Evolutionary conservation across 2,797 vertebrate genomes (phyloP).

Genomic region (Austrolebias charrua): DNA sequence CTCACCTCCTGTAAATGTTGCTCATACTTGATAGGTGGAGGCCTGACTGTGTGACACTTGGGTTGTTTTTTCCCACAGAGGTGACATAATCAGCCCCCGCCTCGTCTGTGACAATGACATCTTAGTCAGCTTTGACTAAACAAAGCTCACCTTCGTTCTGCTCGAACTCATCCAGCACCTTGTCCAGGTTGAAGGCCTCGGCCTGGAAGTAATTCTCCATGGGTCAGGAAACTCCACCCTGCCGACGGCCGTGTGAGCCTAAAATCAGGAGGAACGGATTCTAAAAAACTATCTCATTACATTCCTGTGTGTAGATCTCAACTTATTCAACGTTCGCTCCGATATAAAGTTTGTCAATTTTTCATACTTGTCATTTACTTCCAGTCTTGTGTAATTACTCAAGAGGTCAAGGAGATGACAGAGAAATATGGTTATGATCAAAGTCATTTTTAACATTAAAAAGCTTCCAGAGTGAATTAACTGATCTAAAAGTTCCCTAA

Average conservation of each 20-base stretch:
- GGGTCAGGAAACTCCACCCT: conserved; percentile 88
- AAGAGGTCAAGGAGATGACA: conserved; percentile 3
- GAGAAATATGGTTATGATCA: neutral
- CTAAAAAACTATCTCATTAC: conserved; percentile 15
- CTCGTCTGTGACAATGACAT: neutral
- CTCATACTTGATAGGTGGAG: conserved; percentile 22
- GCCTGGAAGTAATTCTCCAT: conserved; percentile 99
- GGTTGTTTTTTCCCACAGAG: conserved; percentile 11
- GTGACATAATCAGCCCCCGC: conserved; percentile 2
- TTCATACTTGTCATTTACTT: conserved; percentile 5
- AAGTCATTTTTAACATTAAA: conserved; percentile 8
- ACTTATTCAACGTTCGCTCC: conserved; percentile 14
- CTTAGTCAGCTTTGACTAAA: neutral
- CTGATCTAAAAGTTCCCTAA: neutral
- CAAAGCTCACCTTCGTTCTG: conserved; percentile 93
- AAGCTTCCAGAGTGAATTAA: conserved; percentile 15
- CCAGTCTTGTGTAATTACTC: conserved; percentile 16
- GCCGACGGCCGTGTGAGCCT: conserved; percentile 74
- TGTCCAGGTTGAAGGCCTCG: conserved; percentile 99
- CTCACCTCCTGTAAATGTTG: conserved; percentile 47
- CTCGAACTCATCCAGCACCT: conserved; percentile 99
- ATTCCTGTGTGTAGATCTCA: conserved; percentile 6
- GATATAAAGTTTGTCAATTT: conserved; percentile 12
- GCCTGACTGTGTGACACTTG: conserved; percentile 17
- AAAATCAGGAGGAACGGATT: conserved; percentile 12